Base-by-base conservation (phyloP, 2,113 vertebrate genomes). In the Rhinopithecus roxellana region DNA sequence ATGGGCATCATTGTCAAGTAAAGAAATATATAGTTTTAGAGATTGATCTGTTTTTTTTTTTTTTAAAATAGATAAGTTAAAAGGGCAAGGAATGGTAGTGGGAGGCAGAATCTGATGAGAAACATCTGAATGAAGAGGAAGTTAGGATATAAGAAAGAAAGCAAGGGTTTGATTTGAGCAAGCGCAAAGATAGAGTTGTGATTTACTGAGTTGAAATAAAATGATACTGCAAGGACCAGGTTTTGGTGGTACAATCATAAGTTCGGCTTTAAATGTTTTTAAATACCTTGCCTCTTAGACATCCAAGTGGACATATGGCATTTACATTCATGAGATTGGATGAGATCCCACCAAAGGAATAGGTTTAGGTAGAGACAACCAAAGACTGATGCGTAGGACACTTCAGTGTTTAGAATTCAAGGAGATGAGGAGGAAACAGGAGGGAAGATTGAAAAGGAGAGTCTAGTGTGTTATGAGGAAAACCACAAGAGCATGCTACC, bases 141-240 rank as follows among this genome's bases (percentile, higher is more conserved):
- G 27, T 72, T 38, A 27, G 30, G 16, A 32, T 25, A 1, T 81
- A 52, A 77, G 23, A 86, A n/a, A 80, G 35, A 77, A 86, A 93
- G 38, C 23, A 80, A 91, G 55, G 16, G 23, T 85, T 82, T 97
- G 50, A 70, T 43, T 59, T 91, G 61, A 93, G 14, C n/a, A 85
- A 43, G n/a, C 17, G 8, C 38, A 75, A 82, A 95, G 38, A 22
- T 40, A 35, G 38, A 94, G 25, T 55, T 94, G 48, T 50, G 45
- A 79, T 83, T 86, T 94, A 70, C n/a, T 93, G 48, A 89, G 23
- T 17, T 95, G 10, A 93, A 93, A 48, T 55, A 85, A 84, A 23
- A 1, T 23, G 72, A 74, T 43, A 59, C n/a, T 80, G 40, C 48
- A 57, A 74, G 50, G 64, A 48, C 30, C 32, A 92, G 32, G 14